Base-by-base conservation (phyloP, 92 coral and sea anemone genomes). In the Zoanthus solanderi region DNA sequence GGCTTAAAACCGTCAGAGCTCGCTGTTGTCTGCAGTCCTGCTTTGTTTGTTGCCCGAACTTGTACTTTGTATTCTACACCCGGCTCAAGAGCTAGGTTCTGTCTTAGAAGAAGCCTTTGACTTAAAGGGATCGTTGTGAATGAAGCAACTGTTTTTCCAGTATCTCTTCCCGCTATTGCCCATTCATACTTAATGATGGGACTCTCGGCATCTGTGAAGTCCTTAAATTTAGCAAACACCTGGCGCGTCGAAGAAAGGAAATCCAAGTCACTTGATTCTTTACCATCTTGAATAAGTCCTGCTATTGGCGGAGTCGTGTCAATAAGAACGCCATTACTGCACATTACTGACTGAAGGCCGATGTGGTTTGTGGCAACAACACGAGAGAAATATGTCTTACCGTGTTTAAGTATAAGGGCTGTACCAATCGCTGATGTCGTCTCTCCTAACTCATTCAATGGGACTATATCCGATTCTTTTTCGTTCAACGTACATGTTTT, bases 181-280 rank as follows among this genome's bases (percentile, higher is more conserved):
- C 98, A 96, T 42, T 95, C 99, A 80, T 95, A 96, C 63, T 86
- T 93, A 42, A 88, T 93, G n/a, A 96, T 83, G 48, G 99, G 97
- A 77, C 99, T 96, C 81, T 96, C 94, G 6, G 82, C 44, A 82
- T 96, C 99, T n/a, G 84, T 48, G 68, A 96, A 96, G 16, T 81
- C 83, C 23, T 72, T 88, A 63, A 88, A 96, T 63, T 71, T 93
- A 48, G 94, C 99, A 32, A 94, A 92, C 30, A 95, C 94, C 45
- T 95, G 92, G 75, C 92, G 91, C 34, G 92, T 45, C 11, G 99
- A 95, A 30, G 98, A 93, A 0, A 93, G 84, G 84, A 67, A 96
- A 15, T 85, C 66, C 9, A 91, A 77, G 58, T 94, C 99, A 14
- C 42, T 78, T 34, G 85, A 71, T 18, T 91, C 95, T 5, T 88